Percentiles rank a stretch among this genome's conserved stretches.
Conservation (phyloP, 2,888 invertebrate genomes). For the Sminthurides aquaticus region DNA sequence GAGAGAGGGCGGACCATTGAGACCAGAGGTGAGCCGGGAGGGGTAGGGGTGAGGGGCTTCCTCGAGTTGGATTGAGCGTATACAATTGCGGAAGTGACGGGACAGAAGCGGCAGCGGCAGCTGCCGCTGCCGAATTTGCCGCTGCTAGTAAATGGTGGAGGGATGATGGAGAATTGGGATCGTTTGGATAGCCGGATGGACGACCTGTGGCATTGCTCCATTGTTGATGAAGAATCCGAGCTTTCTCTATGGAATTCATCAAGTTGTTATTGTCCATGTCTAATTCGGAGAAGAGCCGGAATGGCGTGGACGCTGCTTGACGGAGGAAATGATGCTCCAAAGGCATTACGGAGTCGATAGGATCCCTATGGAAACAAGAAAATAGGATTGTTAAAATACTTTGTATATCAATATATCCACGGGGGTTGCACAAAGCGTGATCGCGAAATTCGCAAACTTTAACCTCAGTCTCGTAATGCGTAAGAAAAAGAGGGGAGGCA, state of each 20-base stretch:
- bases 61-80: constrained; percentile 43
- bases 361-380: constrained; percentile 52
- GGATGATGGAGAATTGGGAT: constrained; percentile 27
- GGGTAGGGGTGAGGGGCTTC: constrained; percentile 44
- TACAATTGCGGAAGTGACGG: constrained; percentile 45
- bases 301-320: constrained; percentile 48
- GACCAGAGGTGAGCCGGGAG: constrained; percentile 50
- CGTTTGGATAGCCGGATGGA: constrained; percentile 25
- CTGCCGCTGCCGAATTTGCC: constrained; percentile 38
- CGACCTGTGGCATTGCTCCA: constrained; percentile 26
- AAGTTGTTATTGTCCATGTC: constrained; percentile 54
- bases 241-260: constrained; percentile 51
- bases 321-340: constrained; percentile 69
- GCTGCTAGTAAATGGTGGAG: constrained; percentile 39
- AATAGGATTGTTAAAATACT: not conserved
- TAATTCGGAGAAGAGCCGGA: constrained; percentile 55
- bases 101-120: constrained; percentile 43
- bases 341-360: constrained; percentile 65
- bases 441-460: too few species aligned
- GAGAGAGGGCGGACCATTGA: constrained; percentile 46
- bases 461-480: too few species aligned
- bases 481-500: too few species aligned
- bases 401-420: too few species aligned
- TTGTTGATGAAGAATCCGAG: constrained; percentile 47
- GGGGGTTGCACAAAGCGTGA: too few species aligned